phyloP scores from a whole-genome alignment of 1,140 invertebrate genomes.

The Ostrea edulis region DNA sequence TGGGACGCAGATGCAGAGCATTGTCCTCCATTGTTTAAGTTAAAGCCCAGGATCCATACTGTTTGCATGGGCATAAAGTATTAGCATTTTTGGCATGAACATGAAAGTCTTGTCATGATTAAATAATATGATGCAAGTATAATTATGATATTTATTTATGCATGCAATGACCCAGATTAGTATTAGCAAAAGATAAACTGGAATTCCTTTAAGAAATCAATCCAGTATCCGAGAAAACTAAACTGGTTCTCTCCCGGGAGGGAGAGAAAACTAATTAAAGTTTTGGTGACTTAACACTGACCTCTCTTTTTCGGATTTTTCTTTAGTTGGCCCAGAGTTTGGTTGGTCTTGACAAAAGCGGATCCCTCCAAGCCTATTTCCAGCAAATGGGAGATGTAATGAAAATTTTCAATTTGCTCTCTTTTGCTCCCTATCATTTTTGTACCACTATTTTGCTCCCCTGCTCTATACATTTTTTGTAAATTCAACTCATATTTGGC shows the following conservation, averaged over 20 bases:
- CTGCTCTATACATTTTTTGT: neutral
- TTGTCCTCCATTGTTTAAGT: neutral
- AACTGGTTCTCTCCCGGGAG: slow-evolving; percentile 3
- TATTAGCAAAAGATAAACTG: neutral
- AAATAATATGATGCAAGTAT: neutral
- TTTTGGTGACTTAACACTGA: neutral
- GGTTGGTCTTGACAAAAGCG: slow-evolving; percentile 37
- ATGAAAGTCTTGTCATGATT: neutral
- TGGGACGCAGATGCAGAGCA: neutral
- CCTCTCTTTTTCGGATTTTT: slow-evolving; percentile 19
- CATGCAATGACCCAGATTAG: slow-evolving; percentile 7
- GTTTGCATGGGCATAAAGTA: neutral
- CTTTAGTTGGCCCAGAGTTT: slow-evolving; percentile 36
- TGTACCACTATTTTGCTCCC: slow-evolving; percentile 16
- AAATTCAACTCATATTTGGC: slow-evolving; percentile 21
- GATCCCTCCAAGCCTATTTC: slow-evolving; percentile 46
- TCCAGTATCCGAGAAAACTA: neutral
- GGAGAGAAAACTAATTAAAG: neutral
- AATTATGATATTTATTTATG: slow-evolving; percentile 11
- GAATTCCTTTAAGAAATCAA: neutral
- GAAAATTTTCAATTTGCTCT: slow-evolving; percentile 33
- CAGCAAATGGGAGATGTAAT: slow-evolving; percentile 49
- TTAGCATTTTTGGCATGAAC: neutral
- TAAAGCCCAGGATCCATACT: neutral
- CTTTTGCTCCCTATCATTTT: slow-evolving; percentile 17